Evolutionary conservation across 2,888 invertebrate species (phyloP), one percentile per base, ranked within the genome.

Genomic region (Anodontia alba): DNA sequence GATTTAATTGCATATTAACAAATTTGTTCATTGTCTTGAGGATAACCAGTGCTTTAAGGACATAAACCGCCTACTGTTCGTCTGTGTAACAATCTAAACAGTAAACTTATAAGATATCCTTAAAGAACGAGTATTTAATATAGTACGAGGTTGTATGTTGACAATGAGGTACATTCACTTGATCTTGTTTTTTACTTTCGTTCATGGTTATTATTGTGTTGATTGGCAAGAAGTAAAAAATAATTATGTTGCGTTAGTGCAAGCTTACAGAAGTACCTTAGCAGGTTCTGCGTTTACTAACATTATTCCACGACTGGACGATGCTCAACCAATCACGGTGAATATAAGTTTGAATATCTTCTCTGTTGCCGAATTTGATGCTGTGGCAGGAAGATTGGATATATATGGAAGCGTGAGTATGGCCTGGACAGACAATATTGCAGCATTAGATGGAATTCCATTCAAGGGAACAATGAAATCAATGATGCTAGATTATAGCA

Each of bases 381-480:
- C 85, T 8, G 83, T 86, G 5, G 54, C 62, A 23, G 85, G 85
- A 7, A 69, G 72, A 7, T 42, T 86, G 17, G 80, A 86, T 20
- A 66, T 86, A 0, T 74, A 80, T 15, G 85, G 85, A 26, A 81
- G 82, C 33, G 23, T 86, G 0, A 31, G 43, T 29, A 72, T 86
- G 75, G 70, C 54, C 1, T 86, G 85, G 85, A 43, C 26, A 8
- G 81, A 83, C 36, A 57, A 71, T 20, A 74, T 76, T 15, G 29
- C 66, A 0, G 33, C 51, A n/a, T 38, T 38, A 38, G 38, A 5
- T 38, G 20, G 46, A 23, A 20, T 38, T 5, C 23, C 49, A 0
- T 33, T 62, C 3, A 71, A 71, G 26, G 31, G 33, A 1, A 29
- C 51, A 1, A 69, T 76, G 33, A 29, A 20, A 3, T 71, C 75